Evolutionary conservation across 1,140 invertebrate species (phyloP).

Genomic region (Anastrepha ludens): DNA sequence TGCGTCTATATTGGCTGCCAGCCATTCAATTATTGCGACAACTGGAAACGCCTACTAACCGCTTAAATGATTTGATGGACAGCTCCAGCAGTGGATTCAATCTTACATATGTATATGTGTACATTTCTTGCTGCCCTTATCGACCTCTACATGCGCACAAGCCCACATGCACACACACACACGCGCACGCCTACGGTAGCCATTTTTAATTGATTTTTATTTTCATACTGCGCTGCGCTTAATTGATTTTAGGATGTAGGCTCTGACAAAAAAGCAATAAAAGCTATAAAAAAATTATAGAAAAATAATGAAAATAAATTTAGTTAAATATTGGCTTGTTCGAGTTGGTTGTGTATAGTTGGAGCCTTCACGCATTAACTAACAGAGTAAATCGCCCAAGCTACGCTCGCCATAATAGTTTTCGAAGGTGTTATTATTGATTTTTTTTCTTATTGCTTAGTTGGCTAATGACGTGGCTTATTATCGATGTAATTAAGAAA

Average conservation of each 20-base stretch:
- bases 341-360: not conserved
- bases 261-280: not conserved
- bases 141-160: not conserved
- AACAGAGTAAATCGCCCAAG: not conserved
- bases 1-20: constrained; percentile 20
- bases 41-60: constrained; percentile 12
- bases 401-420: not conserved
- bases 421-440: constrained; percentile 29
- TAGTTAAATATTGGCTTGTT: not conserved
- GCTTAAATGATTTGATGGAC: constrained; percentile 14
- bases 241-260: constrained; percentile 45
- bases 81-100: not conserved
- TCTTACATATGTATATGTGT: too few species aligned
- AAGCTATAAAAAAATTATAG: not conserved
- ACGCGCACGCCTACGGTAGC: constrained; percentile 2
- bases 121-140: too few species aligned
- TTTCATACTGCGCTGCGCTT: constrained; percentile 4
- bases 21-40: constrained; percentile 30
- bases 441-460: not conserved
- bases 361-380: constrained; percentile 24
- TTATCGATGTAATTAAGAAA: constrained; percentile 24
- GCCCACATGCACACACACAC: not conserved
- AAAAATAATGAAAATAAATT: not conserved
- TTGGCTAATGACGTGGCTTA: constrained; percentile 15
- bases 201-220: constrained; percentile 55